Conservation (phyloP, 1,140 invertebrate species). For the Mamestra configurata region DNA sequence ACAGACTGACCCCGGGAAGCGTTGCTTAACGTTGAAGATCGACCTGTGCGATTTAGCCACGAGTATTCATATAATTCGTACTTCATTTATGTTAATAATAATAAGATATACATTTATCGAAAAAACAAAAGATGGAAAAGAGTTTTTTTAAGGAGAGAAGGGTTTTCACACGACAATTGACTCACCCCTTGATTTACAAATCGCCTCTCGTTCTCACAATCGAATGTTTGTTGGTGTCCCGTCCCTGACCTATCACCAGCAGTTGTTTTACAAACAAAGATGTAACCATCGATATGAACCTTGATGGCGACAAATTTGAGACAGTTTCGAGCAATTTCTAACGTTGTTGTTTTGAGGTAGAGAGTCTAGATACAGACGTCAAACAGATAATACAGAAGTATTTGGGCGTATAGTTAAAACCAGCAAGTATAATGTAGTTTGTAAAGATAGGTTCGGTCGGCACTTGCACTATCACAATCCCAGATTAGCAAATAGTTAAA, state of each 20-base stretch:
- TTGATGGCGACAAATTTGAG: background rate
- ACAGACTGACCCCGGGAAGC: background rate
- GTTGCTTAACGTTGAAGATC: background rate
- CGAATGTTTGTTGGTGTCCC: background rate
- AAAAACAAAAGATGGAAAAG: too few relatives aligned
- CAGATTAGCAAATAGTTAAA: conserved; percentile 13
- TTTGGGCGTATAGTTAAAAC: too few relatives aligned
- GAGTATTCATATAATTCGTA: too few relatives aligned
- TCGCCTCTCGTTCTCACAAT: background rate
- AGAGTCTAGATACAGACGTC: background rate
- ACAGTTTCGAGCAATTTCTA: background rate
- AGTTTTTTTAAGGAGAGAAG: too few relatives aligned
- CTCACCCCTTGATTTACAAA: background rate
- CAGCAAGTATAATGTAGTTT: too few relatives aligned
- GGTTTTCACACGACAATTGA: too few relatives aligned
- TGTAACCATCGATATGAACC: background rate
- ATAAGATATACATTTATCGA: too few relatives aligned
- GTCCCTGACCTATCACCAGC: conserved; percentile 1
- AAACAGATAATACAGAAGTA: too few relatives aligned
- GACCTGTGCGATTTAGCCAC: too few relatives aligned
- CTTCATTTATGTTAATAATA: too few relatives aligned
- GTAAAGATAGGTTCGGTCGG: background rate
- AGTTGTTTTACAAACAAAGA: conserved; percentile 30
- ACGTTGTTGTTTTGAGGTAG: background rate
- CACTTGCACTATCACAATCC: background rate